Base-by-base conservation (phyloP, 37 sponge, comb jelly and placozoan species). In the Haliclona indistincta region DNA sequence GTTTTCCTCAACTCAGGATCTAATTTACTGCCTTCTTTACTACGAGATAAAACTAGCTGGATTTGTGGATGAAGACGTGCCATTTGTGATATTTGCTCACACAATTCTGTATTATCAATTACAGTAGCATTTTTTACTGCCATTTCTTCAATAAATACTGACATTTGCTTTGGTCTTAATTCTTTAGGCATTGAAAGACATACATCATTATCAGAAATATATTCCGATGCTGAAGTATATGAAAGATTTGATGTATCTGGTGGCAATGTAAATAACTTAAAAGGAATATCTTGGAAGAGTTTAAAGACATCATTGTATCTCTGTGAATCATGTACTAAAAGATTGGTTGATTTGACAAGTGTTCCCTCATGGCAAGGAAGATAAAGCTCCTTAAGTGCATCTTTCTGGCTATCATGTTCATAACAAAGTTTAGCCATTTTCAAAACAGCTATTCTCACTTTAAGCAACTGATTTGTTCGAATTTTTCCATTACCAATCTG, bases 381-480 rank as follows among this genome's bases (percentile, higher is more conserved):
- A n/a, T n/a, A n/a, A n/a, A n/a, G n/a, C n/a, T n/a, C n/a, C n/a
- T n/a, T n/a, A n/a, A n/a, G n/a, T n/a, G n/a, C n/a, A n/a, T n/a
- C n/a, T n/a, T n/a, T n/a, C n/a, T n/a, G n/a, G n/a, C n/a, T n/a
- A n/a, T n/a, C n/a, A n/a, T n/a, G n/a, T n/a, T n/a, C n/a, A n/a
- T n/a, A n/a, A n/a, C n/a, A n/a, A n/a, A n/a, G n/a, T n/a, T n/a
- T n/a, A n/a, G n/a, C n/a, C n/a, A n/a, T n/a, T n/a, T n/a, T n/a
- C n/a, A n/a, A n/a, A n/a, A n/a, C n/a, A n/a, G n/a, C n/a, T n/a
- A n/a, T n/a, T n/a, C n/a, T n/a, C n/a, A n/a, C n/a, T n/a, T n/a
- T n/a, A n/a, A n/a, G n/a, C n/a, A n/a, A n/a, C n/a, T 77, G 70
- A 52, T 84, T 84, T 47, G 43, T 20, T 35, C 70, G 71, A n/a